phyloP scores from a whole-genome alignment of 2,888 invertebrate species.

The Syrista parreyssii region DNA sequence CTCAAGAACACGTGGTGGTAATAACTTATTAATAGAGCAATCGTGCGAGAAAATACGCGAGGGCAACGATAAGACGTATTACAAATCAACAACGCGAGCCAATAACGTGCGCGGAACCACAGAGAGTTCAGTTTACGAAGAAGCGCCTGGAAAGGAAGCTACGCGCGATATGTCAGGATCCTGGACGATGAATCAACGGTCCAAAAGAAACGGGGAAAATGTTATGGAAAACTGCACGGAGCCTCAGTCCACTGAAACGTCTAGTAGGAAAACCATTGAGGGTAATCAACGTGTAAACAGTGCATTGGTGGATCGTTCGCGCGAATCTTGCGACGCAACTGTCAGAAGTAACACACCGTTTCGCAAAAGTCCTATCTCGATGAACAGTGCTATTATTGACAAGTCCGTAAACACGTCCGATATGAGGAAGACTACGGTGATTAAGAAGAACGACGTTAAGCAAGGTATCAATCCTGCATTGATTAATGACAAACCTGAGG shows the following conservation, averaged over 20 bases:
- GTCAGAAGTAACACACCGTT: conserved; percentile 38
- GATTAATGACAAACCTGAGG: conserved; percentile 50
- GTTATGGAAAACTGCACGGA: neutral
- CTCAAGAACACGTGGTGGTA: conserved; percentile 17
- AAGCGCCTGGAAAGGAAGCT: neutral
- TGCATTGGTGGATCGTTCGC: conserved; percentile 30
- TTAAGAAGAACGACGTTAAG: conserved; percentile 37
- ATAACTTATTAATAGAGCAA: conserved; percentile 27
- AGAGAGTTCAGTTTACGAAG: neutral
- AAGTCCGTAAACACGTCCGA: conserved; percentile 38
- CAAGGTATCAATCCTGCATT: conserved; percentile 56
- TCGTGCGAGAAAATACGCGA: conserved; percentile 19
- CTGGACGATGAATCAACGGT: neutral
- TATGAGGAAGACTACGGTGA: conserved; percentile 28
- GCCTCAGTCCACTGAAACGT: neutral
- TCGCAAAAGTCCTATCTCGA: conserved; percentile 49
- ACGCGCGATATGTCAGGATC: neutral
- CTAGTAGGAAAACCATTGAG: neutral
- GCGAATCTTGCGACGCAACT: conserved; percentile 21
- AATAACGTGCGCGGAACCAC: neutral
- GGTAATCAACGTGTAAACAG: conserved; percentile 26
- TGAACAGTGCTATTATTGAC: conserved; percentile 58
- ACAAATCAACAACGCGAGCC: neutral
- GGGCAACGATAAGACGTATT: conserved; percentile 22
- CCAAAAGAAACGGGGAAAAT: neutral